These are phyloP conservation scores for Rhopilema esculentum DNA, from an alignment of 30 jellyfish, hydroid and myxozoan genomes.

Conservation along the genomic window DNA sequence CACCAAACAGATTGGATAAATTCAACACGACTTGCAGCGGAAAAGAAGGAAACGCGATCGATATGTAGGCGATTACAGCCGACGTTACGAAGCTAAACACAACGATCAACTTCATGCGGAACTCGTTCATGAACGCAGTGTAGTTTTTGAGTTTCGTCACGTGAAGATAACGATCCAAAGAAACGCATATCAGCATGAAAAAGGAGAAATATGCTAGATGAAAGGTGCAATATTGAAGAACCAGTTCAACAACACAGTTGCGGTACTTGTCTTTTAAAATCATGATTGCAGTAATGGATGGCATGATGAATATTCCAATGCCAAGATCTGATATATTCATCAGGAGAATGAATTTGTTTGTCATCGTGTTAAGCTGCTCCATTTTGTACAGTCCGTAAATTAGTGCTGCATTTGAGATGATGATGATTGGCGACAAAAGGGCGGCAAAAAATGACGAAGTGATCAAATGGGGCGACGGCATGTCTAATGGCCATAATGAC, in stretches of 20 bases:
- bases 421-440: slow-evolving; percentile 11
- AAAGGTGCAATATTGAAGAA: slow-evolving; percentile 7
- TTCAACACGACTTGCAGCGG: slow-evolving; percentile 31
- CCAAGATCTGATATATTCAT: slow-evolving; percentile 48
- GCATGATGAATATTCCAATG: slow-evolving; percentile 27
- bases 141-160: slow-evolving; percentile 5
- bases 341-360: slow-evolving; percentile 24
- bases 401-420: slow-evolving; percentile 12
- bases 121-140: neutral
- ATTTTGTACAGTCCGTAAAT: slow-evolving; percentile 37
- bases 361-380: slow-evolving; percentile 31
- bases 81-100: slow-evolving; percentile 6
- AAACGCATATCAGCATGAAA: slow-evolving; percentile 45
- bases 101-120: slow-evolving; percentile 6
- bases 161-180: slow-evolving; percentile 45
- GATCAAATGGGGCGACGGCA: slow-evolving; percentile 21
- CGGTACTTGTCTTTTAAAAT: neutral
- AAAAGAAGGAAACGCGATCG: slow-evolving; percentile 18
- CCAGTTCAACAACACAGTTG: slow-evolving; percentile 40
- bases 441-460: neutral
- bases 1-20: neutral
- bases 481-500: slow-evolving; percentile 48
- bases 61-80: slow-evolving; percentile 1
- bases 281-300: slow-evolving; percentile 8
- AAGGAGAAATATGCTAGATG: slow-evolving; percentile 46